phyloP scores from a whole-genome alignment of 1,140 invertebrate genomes.

The Tetramorium simillimum region DNA sequence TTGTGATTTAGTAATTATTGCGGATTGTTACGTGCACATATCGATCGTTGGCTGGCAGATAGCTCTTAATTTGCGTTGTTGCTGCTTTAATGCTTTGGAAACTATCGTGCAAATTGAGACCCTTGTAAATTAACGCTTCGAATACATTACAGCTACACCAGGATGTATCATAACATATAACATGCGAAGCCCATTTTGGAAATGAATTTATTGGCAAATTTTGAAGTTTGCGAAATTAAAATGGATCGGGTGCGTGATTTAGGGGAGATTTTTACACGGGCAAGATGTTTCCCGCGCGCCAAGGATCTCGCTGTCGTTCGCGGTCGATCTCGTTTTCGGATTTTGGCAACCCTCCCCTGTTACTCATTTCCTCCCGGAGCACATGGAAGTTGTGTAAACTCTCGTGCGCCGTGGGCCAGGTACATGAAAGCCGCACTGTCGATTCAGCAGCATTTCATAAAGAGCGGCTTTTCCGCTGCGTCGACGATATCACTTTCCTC shows the following conservation, averaged over 20 bases:
- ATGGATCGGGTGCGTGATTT: neutral
- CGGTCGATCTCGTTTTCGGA: constrained; percentile 39
- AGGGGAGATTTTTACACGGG: constrained; percentile 3
- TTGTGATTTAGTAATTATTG: neutral
- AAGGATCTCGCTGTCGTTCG: neutral
- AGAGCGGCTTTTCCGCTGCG: constrained; percentile 60
- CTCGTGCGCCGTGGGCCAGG: neutral
- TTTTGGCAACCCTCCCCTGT: constrained; percentile 46
- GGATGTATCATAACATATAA: neutral
- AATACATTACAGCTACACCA: constrained; percentile 9
- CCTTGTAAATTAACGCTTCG: constrained; percentile 32
- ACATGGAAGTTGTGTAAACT: constrained; percentile 41
- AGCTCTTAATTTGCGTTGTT: constrained; percentile 41
- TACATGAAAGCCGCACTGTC: constrained; percentile 37
- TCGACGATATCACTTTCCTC: constrained; percentile 59
- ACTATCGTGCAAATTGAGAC: constrained; percentile 39
- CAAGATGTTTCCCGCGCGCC: neutral
- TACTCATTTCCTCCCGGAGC: constrained; percentile 3
- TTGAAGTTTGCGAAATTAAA: neutral
- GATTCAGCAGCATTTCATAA: constrained; percentile 62
- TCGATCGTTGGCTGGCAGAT: constrained; percentile 9
- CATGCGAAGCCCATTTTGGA: neutral
- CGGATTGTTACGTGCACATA: neutral
- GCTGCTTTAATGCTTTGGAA: constrained; percentile 32
- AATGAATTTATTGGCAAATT: neutral